Evolutionary conservation across 2,888 invertebrate genomes (phyloP), one percentile per base, ranked within the genome.

Genomic region (Himalopsyche anomala): DNA sequence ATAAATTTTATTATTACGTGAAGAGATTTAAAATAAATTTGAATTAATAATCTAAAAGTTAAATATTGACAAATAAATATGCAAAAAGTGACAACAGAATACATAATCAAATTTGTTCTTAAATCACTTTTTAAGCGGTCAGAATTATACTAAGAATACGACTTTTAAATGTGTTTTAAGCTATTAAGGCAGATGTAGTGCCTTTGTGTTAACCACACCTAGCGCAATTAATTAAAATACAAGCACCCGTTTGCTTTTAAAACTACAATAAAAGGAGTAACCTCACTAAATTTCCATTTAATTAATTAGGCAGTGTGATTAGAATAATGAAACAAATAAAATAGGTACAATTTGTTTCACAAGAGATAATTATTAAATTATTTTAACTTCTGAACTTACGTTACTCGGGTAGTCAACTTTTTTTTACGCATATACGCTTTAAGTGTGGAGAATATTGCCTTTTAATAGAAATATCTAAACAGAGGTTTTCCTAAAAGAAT

Each of bases 211-310:
- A 62, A 62, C 62, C 62, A 62, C 62, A 62, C 62, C 62, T 62
- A n/a, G 19, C 19, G 28, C 62, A 62, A 62, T 62, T 62, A 62
- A n/a, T 62, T 62, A 62, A 62, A 62, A 62, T 62, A 62, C 62
- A 62, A 62, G 62, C 62, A 19, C 62, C 62, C 19, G 19, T 62
- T 62, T 62, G 19, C 19, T 62, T 62, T 28, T 19, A 28, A 62
- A 62, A 62, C 62, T 62, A 62, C 62, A 62, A 62, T 62, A 62
- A 62, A 51, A 62, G 62, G 62, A 62, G 62, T 62, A 19, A 62
- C 62, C 62, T 62, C 6, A 62, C 62, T 62, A 62, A 62, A 62
- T 62, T 62, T 62, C 62, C 62, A 62, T 62, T 62, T 62, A n/a
- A 62, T 62, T 62, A 62, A 62, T 62, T 62, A 62, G 11, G 62